A percentile compares a stretch with the other conserved stretches of the same genome.
phyloP scores from a whole-genome alignment of 2,113 vertebrate genomes.

The Callocephalon fimbriatum region DNA sequence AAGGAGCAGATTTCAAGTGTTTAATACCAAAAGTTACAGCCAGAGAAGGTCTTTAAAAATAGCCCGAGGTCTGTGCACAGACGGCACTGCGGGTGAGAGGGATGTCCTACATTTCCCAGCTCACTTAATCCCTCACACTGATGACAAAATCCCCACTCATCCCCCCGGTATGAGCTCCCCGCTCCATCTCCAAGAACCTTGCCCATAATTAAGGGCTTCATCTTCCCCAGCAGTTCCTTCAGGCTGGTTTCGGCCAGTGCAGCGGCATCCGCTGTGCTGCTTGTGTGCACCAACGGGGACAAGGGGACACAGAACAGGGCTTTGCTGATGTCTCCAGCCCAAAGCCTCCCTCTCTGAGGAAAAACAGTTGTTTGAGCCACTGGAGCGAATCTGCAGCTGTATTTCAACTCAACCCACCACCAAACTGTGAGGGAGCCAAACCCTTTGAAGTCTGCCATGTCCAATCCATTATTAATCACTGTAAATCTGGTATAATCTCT shows the following conservation, averaged over 20 bases:
- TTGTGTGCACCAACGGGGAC: rapidly evolving
- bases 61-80: not conserved
- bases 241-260: rapidly evolving
- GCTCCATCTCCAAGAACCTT: not conserved
- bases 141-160: constrained; percentile 15
- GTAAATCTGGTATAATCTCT: constrained; percentile 76
- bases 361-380: not conserved
- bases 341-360: not conserved
- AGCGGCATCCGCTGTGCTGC: rapidly evolving
- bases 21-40: not conserved
- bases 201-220: rapidly evolving
- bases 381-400: not conserved
- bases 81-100: rapidly evolving
- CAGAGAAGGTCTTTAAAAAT: constrained; percentile 6
- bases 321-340: not conserved
- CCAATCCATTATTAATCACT: constrained; percentile 72
- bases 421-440: not conserved
- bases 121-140: constrained; percentile 16
- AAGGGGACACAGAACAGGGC: rapidly evolving
- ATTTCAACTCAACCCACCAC: not conserved
- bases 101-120: constrained; percentile 32
- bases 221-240: rapidly evolving
- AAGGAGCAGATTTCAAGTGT: not conserved
- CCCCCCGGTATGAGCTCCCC: not conserved
- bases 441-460: constrained; percentile 17